Conservation (phyloP, 2,888 invertebrate genomes). For the Lithophane ornitopus region DNA sequence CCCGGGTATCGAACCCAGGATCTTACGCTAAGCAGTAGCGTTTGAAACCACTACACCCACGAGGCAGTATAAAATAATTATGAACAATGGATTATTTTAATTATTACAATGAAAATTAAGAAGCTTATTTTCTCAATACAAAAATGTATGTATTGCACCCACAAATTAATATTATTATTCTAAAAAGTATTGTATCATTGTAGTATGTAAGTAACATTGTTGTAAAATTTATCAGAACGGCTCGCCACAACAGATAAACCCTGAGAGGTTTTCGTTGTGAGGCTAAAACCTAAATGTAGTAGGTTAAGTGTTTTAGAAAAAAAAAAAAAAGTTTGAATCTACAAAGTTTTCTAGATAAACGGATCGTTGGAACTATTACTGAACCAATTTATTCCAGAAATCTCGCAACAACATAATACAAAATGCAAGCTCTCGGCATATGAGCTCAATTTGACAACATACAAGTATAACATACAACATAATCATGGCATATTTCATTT, state of each 20-base stretch:
- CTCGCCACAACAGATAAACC: too few species aligned
- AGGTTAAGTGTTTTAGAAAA: too few species aligned
- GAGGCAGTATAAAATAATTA: background rate
- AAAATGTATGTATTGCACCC: too few species aligned
- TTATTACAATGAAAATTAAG: background rate
- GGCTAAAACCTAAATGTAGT: too few species aligned
- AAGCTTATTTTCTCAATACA: background rate
- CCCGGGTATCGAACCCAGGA: background rate
- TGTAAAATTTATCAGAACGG: too few species aligned
- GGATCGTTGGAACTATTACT: background rate
- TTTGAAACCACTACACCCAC: background rate
- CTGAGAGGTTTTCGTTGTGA: too few species aligned
- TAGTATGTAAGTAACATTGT: too few species aligned
- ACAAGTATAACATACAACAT: constrained; percentile 42
- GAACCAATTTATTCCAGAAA: constrained; percentile 15
- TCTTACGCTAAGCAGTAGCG: background rate
- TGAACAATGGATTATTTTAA: background rate
- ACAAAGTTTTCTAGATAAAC: background rate
- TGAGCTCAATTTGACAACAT: constrained; percentile 60
- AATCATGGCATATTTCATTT: constrained; percentile 70
- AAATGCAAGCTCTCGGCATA: constrained; percentile 44
- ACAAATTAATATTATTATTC: too few species aligned
- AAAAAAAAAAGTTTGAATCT: too few species aligned
- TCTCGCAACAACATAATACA: constrained; percentile 22
- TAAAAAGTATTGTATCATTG: too few species aligned